Base-by-base conservation (phyloP, 2,888 invertebrate species). In the Stegophylla sp. region DNA sequence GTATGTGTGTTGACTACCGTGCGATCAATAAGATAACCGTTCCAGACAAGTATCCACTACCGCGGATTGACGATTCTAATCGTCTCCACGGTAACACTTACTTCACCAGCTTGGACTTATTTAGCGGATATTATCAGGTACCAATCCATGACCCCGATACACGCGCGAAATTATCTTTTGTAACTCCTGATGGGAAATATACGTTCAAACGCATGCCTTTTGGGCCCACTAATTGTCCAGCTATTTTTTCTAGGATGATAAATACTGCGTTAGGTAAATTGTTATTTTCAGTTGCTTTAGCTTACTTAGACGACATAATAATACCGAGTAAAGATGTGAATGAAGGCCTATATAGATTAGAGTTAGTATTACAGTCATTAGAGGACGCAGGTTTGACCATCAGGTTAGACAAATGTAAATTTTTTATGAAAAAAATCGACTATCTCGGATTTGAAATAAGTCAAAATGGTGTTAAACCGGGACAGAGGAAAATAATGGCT, bases 11-110 rank as follows among this genome's bases (percentile, higher is more conserved):
- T 15, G 67, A 67, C 9, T 67, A 67, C 26, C 69, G 59, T 20
- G 63, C 67, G 17, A 5, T 26, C 23, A 48, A 67, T 15, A 48
- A 67, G 10, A 48, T 7, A 9, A 67, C 45, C 9, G 26, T 67
- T 67, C 26, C 67, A 4, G 67, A 67, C 26, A 67, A 67, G 10
- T 67, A 67, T 26, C 67, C 26, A 26, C 15, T 67, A 17, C 45
- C 67, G 10, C 45, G 67, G 48, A 67, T 67, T 9, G 67, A 67
- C 17, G 67, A 67, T 17, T 45, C 48, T 9, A 45, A 67, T 26
- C 43, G 45, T 23, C 45, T 66, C 90, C 90, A 84, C 90, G 34
- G 51, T 66, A 69, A 51, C n/a, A 66, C 15, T 12, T 45, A 64
- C 17, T 43, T 79, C 63, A 69, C 69, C 15, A 59, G 71, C 20